A percentile compares a stretch with the other conserved stretches of the same genome.
phyloP scores from a whole-genome alignment of 2,888 invertebrate genomes.

The Sminthurinus aureus region DNA sequence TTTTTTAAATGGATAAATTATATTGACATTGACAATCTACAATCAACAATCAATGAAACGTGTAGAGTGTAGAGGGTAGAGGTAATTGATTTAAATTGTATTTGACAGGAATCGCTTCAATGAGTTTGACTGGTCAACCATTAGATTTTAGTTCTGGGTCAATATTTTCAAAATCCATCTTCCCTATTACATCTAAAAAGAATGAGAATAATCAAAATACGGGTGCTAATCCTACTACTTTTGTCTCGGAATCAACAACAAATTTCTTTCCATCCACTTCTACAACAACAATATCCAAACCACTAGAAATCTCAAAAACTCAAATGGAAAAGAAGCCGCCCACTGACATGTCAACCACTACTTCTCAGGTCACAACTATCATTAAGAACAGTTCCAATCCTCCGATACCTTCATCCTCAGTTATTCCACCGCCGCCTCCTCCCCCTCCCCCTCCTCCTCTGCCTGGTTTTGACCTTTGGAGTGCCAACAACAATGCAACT shows the following conservation, averaged over 20 bases:
- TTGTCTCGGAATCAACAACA: background rate
- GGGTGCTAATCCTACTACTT: background rate
- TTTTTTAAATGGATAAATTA: too few relatives aligned
- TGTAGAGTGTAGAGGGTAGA: too few relatives aligned
- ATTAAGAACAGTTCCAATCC: background rate
- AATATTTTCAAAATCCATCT: background rate
- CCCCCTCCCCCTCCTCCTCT: constrained; percentile 24
- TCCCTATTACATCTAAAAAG: too few relatives aligned
- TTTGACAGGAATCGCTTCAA: constrained; percentile 53
- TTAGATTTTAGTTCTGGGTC: background rate
- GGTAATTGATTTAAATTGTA: too few relatives aligned
- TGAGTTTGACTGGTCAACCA: constrained; percentile 30
- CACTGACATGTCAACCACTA: background rate
- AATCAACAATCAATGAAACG: too few relatives aligned
- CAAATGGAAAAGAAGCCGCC: background rate
- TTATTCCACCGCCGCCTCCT: constrained; percentile 28
- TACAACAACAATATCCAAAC: background rate
- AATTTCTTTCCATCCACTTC: background rate
- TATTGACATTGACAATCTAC: too few relatives aligned
- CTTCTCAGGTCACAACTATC: background rate
- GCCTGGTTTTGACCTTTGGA: too few relatives aligned
- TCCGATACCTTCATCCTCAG: constrained; percentile 51
- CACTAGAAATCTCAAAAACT: background rate
- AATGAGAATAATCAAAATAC: too few relatives aligned
- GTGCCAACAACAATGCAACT: too few relatives aligned